These are phyloP conservation scores for Zophobas atratus DNA, from an alignment of 1,140 invertebrate genomes.

Conservation along the genomic window DNA sequence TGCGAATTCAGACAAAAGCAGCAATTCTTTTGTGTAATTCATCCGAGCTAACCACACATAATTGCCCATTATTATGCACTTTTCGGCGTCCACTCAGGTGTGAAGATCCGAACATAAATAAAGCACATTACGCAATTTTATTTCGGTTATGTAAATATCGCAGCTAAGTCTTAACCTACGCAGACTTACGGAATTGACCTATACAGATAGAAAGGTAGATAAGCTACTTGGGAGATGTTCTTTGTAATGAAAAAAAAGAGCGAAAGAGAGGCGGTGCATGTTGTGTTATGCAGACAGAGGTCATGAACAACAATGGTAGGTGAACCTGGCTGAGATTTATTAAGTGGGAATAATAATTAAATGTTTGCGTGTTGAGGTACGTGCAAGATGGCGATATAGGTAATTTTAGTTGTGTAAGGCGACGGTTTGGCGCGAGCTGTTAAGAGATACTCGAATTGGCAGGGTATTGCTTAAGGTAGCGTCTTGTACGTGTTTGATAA, in stretches of 20 bases:
- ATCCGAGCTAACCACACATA: background rate
- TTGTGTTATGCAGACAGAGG: background rate
- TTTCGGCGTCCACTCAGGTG: background rate
- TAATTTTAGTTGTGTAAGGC: too few relatives aligned
- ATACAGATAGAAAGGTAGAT: constrained; percentile 39
- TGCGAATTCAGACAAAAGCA: constrained; percentile 14
- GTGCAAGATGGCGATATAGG: too few relatives aligned
- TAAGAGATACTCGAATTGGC: too few relatives aligned
- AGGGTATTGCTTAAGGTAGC: too few relatives aligned
- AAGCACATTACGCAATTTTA: constrained; percentile 21
- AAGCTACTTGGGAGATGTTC: constrained; percentile 31
- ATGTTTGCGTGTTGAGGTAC: too few relatives aligned
- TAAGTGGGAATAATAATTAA: too few relatives aligned
- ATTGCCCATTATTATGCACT: background rate
- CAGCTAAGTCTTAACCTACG: constrained; percentile 11
- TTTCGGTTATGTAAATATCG: constrained; percentile 45
- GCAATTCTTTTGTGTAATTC: constrained; percentile 41
- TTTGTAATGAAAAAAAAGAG: constrained; percentile 15
- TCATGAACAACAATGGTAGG: background rate
- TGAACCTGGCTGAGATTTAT: too few relatives aligned
- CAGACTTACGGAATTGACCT: constrained; percentile 28
- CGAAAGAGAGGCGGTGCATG: background rate
- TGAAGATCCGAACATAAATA: constrained; percentile 27
- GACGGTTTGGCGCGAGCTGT: too few relatives aligned
- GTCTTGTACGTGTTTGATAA: too few relatives aligned